Conservation (phyloP, 2,888 invertebrate species). For the Linhomoeus sp. region DNA sequence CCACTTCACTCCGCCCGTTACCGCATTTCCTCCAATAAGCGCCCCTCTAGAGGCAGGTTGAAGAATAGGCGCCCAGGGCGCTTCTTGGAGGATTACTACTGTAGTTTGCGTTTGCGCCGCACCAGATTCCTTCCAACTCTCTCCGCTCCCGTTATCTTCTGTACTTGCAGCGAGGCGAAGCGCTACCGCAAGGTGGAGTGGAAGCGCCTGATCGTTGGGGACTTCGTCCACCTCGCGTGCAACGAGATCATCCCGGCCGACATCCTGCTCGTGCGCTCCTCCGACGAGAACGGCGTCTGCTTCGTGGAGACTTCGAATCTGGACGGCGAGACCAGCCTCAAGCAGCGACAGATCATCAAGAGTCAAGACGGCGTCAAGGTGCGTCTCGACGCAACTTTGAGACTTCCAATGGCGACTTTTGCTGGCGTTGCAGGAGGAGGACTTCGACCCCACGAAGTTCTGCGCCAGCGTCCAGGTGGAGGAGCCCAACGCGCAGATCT, state of each 20-base stretch:
- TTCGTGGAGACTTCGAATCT: conserved; percentile 88
- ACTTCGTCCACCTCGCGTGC: conserved; percentile 79
- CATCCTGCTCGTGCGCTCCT: conserved; percentile 58
- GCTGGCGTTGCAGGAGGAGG: conserved; percentile 10
- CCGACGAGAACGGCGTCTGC: conserved; percentile 66
- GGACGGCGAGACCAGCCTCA: conserved; percentile 86
- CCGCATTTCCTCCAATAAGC: too few relatives aligned
- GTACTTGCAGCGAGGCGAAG: conserved; percentile 5
- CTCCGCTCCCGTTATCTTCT: neutral
- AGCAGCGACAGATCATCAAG: conserved; percentile 64
- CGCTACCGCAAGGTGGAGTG: conserved; percentile 52
- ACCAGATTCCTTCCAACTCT: neutral
- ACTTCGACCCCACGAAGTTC: conserved; percentile 34
- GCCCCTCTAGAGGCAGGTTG: too few relatives aligned
- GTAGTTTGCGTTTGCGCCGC: too few relatives aligned
- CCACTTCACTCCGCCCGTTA: too few relatives aligned
- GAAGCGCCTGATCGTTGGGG: conserved; percentile 76
- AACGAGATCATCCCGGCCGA: conserved; percentile 93
- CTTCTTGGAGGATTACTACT: too few relatives aligned
- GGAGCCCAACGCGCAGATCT: conserved; percentile 81
- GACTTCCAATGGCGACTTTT: neutral
- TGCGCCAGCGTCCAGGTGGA: conserved; percentile 70
- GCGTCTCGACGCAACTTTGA: neutral
- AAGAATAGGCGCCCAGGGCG: too few relatives aligned
- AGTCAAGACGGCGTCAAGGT: neutral